Evolutionary conservation across 2,888 invertebrate species (phyloP), one percentile per base, ranked within the genome.

Genomic region (Caenorhabditis drosophilae): DNA sequence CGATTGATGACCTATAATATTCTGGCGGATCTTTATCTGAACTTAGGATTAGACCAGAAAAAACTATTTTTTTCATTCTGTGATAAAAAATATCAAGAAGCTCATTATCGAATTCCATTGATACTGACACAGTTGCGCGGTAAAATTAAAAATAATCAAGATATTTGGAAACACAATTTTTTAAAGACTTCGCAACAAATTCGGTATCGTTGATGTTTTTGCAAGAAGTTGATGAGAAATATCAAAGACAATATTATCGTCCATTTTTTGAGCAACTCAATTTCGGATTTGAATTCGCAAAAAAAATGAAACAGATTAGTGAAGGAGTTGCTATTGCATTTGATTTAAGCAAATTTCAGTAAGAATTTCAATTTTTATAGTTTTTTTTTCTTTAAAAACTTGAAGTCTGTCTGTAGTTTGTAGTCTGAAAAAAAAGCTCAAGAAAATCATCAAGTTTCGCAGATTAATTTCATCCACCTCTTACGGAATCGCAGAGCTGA

Each of bases 1-100:
- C 68, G 68, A 83, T n/a, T 57, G 15, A 55, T 64, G 52, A 38
- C 52, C 18, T 68, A 57, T 47, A 96, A 96, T 84, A 89, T 95
- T 75, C 86, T 97, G 74, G 95, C 96, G 4, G 92, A 93, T 86
- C 85, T 91, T 25, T 97, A 95, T 84, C 90, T 93, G 64, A 92
- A 93, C 84, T 90, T 92, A 0, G 91, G 91, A 67, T 89, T 88
- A 3, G 50, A 49, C 2, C 67, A 82, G 89, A 91, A 0, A 87
- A 90, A 78, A 88, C 87, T 49, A 87, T 88, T 50, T 86, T 91
- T 90, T 85, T 90, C 91, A 0, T 92, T 93, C 80, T 95, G 95
- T 82, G 90, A 92, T 9, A 86, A 89, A 2, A 89, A 91, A 85
- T 91, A 91, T 2, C 86, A 95, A 38, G 87, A 88, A 27, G 89